Base-by-base conservation (phyloP, 1,140 invertebrate genomes). In the Rhyzopertha dominica region DNA sequence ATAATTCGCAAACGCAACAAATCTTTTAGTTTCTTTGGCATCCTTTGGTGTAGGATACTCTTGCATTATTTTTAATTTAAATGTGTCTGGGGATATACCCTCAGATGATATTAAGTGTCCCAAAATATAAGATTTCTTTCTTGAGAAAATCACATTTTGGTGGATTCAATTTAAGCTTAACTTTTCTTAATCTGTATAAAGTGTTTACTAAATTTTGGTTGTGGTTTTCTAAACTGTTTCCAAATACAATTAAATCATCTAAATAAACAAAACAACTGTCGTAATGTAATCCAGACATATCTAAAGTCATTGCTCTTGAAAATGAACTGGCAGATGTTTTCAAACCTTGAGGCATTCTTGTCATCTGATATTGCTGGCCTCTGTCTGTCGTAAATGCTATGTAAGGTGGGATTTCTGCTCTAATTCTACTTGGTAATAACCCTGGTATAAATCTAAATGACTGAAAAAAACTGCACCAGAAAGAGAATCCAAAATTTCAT, bases 341-440 rank as follows among this genome's bases (percentile, higher is more conserved):
- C 9, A 54, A 20, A 5, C 51, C 48, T 43, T 47, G 47, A 9
- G 48, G 51, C n/a, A 53, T 26, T 41, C 45, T 38, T 13, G 16
- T 51, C 49, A 56, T 51, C 43, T 51, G 53, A 30, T 49, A 61
- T 32, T n/a, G n/a, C n/a, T 60, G 57, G 4, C 51, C 55, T 28
- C 43, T 49, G 29, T 37, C 22, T 16, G 44, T 50, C 14, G 47
- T 58, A 37, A 70, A 71, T 5, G 63, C 63, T 45, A 55, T 55
- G 17, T 48, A 49, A 18, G 5, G 65, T 67, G 53, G 67, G 24
- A 38, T 36, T 10, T 19, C 8, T 32, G 18, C 18, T 61, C 57
- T 5, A 73, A 34, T 13, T 53, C 40, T 16, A 74, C 51, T 46
- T 77, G 69, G 36, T 41, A 31, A 23, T 31, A 51, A 9, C 38